Evolutionary conservation across 1,140 invertebrate species (phyloP), one percentile per base, ranked within the genome.

Genomic region (Parapsyche elsis): DNA sequence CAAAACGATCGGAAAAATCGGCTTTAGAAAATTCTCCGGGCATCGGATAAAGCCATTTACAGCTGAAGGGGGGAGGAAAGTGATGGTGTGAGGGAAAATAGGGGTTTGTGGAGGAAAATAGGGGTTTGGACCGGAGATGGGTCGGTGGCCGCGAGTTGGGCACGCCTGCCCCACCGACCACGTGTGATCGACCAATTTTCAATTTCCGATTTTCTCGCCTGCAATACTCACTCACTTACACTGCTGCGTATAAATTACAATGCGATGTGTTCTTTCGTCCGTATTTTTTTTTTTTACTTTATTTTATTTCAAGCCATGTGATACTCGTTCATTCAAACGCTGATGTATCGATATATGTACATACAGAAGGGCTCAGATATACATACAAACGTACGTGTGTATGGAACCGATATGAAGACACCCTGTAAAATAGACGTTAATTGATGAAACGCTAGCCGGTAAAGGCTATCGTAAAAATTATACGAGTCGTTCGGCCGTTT

Each of bases 151-250:
- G 53, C 59, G 19, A 30, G 30, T 64, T 64, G 46, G 38, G 26
- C 16, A 24, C 67, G 19, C 59, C 80, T 46, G 74, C 24, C 53
- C 64, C 64, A 38, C 64, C 24, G 26, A n/a, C 26, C 57, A 44
- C 44, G 61, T 76, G 80, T 77, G 80, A 57, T 71, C 19, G 57
- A 70, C 53, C 70, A 77, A 77, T 81, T 81, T 81, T 76, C 80
- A 81, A 81, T 81, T 76, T 81, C 80, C 80, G 74, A 77, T 81
- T 71, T 76, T 71, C 61, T 45, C 59, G 64, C 64, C 24, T 76
- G 75, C 70, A 44, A 46, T 44, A 45, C 75, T 71, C 80, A n/a
- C 76, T 23, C 16, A 53, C 49, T 30, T 53, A 16, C 45, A 45
- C 45, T 0, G 24, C 19, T 59, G 59, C 24, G 53, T 61, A 12